Percentiles rank a stretch among this genome's conserved stretches.
These are phyloP conservation scores for Brachypteracias leptosomus DNA, from an alignment of 2,113 vertebrate species.

Conservation along the genomic window DNA sequence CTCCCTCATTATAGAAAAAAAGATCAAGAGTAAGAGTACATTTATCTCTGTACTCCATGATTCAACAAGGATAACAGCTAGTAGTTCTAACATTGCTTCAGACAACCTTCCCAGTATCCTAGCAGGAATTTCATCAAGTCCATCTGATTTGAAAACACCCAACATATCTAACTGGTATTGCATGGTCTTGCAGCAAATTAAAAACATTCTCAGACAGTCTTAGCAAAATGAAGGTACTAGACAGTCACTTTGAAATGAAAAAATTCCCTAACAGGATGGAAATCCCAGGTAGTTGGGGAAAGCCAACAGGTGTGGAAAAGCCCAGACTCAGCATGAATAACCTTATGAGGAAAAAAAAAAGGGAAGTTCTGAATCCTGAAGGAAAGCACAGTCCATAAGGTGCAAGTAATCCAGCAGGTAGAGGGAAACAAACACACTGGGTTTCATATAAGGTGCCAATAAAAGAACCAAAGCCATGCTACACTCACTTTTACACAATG, in stretches of 20 bases:
- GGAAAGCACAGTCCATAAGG: not conserved
- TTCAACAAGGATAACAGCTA: not conserved
- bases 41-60: not conserved
- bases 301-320: not conserved
- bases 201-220: conserved; percentile 16
- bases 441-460: not conserved
- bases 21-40: not conserved
- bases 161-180: not conserved
- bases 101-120: not conserved
- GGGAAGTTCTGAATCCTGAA: not conserved
- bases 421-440: not conserved
- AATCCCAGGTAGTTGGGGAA: not conserved
- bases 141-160: conserved; percentile 35
- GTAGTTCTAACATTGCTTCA: conserved; percentile 23
- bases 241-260: not conserved
- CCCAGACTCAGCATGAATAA: not conserved
- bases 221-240: not conserved
- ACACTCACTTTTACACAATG: not conserved
- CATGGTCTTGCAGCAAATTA: not conserved
- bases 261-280: not conserved
- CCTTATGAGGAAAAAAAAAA: not conserved
- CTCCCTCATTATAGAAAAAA: not conserved
- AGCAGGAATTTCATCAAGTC: conserved; percentile 24
- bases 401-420: not conserved
- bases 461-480: not conserved